phyloP scores from a whole-genome alignment of 2,797 vertebrate genomes.

The Channallabes apus region DNA sequence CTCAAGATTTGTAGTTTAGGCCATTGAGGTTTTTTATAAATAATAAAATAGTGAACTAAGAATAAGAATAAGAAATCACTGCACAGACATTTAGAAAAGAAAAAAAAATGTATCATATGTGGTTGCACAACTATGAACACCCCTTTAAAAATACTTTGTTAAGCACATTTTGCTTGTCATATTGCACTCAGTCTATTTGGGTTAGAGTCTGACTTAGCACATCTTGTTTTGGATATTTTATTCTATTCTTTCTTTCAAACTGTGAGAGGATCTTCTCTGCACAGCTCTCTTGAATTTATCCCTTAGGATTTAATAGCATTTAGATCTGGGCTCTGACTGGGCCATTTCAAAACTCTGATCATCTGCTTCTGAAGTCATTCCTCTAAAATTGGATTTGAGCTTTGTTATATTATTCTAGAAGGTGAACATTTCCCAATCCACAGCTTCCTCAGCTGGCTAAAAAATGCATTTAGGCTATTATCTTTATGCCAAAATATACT shows the following conservation, averaged over 20 bases:
- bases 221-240: neutral
- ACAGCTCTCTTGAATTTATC: neutral
- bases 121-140: neutral
- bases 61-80: neutral
- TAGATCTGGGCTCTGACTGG: neutral
- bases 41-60: too few relatives aligned
- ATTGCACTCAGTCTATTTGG: neutral
- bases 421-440: neutral
- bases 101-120: neutral
- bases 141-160: neutral
- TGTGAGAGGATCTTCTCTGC: neutral
- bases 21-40: neutral
- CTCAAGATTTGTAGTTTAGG: neutral
- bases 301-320: neutral
- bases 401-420: neutral
- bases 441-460: neutral
- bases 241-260: neutral
- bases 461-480: neutral
- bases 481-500: neutral
- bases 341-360: neutral
- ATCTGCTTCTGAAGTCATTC: neutral
- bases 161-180: neutral
- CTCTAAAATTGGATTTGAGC: neutral
- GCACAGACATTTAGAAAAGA: neutral
- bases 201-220: neutral